Percentiles rank a stretch among this genome's conserved stretches.
Conservation (phyloP, 2,888 invertebrate genomes). For the Microctonus aethiopoides region DNA sequence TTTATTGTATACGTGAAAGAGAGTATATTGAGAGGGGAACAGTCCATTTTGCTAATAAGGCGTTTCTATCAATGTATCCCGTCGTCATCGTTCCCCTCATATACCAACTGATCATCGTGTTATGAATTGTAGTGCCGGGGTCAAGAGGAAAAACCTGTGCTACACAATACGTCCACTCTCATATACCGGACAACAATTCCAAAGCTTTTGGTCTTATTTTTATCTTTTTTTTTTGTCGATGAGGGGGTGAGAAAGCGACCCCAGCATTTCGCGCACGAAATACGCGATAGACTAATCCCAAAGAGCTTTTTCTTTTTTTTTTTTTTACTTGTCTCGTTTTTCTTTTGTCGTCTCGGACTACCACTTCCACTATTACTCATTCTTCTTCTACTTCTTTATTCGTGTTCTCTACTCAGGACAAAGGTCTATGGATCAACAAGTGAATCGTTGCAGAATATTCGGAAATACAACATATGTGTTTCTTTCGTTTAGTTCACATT, state of each 20-base stretch:
- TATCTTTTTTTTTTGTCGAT: slow-evolving; percentile 5
- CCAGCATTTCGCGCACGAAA: slow-evolving; percentile 6
- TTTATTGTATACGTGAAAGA: no score
- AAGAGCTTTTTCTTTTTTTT: slow-evolving; percentile 7
- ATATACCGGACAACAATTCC: slow-evolving; percentile 6
- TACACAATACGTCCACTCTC: slow-evolving; percentile 35
- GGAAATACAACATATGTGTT: background rate
- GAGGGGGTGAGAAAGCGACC: slow-evolving; percentile 11
- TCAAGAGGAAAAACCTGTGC: slow-evolving; percentile 47
- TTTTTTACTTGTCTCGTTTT: background rate
- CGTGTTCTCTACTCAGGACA: slow-evolving; percentile 1
- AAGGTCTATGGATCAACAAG: slow-evolving; percentile 42
- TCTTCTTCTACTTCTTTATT: background rate
- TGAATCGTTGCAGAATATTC: slow-evolving; percentile 32
- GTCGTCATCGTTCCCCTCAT: background rate
- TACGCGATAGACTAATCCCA: slow-evolving; percentile 1
- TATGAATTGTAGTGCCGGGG: slow-evolving; percentile 38
- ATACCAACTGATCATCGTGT: slow-evolving; percentile 1
- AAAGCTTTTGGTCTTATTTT: background rate
- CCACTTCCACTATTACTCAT: background rate
- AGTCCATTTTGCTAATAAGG: slow-evolving; percentile 57
- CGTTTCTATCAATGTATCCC: slow-evolving; percentile 42
- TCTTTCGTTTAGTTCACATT: background rate
- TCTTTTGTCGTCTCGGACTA: background rate
- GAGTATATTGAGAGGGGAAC: no score